These are phyloP conservation scores for Caenorhabditis virilis DNA, from an alignment of 2,888 invertebrate genomes.

Conservation along the genomic window DNA sequence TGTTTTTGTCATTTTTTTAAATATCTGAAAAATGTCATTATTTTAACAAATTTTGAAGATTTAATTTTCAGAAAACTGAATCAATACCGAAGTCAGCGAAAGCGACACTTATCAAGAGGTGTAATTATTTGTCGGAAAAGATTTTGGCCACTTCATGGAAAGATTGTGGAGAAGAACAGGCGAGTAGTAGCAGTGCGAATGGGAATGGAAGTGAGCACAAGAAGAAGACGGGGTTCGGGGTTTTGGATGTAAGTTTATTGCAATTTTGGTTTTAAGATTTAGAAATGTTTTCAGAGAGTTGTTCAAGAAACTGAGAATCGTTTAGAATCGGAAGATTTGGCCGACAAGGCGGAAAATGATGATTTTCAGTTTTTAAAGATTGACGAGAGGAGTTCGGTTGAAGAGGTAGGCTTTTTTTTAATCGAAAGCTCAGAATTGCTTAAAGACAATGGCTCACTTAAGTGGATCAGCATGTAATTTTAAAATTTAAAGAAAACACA, in stretches of 20 bases:
- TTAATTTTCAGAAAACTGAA: conserved; percentile 40
- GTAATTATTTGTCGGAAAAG: conserved; percentile 65
- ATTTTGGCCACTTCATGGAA: conserved; percentile 50
- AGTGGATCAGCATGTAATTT: too few species aligned
- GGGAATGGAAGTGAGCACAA: conserved; percentile 1
- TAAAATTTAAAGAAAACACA: too few species aligned
- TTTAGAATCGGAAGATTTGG: conserved; percentile 51
- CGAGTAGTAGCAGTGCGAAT: neutral
- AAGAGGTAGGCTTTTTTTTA: conserved; percentile 5
- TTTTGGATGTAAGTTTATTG: conserved; percentile 29
- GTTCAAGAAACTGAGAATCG: conserved; percentile 46
- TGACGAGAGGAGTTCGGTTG: conserved; percentile 9
- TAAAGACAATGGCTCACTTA: too few species aligned
- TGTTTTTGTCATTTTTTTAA: neutral
- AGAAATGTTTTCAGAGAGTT: conserved; percentile 34
- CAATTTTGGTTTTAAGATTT: conserved; percentile 2
- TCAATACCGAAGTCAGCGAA: conserved; percentile 19
- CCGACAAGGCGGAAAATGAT: conserved; percentile 13
- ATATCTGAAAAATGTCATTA: neutral
- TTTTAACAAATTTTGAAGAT: neutral
- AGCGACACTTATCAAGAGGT: conserved; percentile 52
- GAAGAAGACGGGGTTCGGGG: conserved; percentile 34
- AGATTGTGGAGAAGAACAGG: conserved; percentile 8
- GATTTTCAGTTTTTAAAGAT: conserved; percentile 36
- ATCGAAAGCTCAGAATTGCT: too few species aligned